Conservation (phyloP, 2,113 vertebrate genomes). For the Neodon shergylaensis region DNA sequence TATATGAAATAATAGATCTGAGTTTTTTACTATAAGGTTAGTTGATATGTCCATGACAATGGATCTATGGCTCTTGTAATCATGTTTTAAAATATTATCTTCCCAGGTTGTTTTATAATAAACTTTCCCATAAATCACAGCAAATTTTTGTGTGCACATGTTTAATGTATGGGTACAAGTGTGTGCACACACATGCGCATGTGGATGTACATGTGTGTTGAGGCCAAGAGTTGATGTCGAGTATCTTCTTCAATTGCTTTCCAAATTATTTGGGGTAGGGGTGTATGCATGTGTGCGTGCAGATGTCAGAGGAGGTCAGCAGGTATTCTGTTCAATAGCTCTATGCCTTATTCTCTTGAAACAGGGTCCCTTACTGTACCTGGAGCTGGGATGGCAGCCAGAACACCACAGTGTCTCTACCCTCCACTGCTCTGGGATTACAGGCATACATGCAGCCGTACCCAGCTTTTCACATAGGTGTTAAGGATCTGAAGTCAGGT, state of each 20-base stretch:
- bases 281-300: too few species aligned
- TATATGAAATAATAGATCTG: constrained; percentile 2
- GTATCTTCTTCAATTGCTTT: not conserved
- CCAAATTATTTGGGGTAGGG: not conserved
- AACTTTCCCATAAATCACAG: not conserved
- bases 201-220: not conserved
- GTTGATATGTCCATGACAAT: not conserved
- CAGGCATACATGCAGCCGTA: not conserved
- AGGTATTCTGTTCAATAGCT: not conserved
- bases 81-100: not conserved
- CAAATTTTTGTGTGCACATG: not conserved
- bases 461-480: not conserved
- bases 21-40: not conserved
- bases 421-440: not conserved
- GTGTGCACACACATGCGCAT: not conserved
- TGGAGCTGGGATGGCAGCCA: not conserved
- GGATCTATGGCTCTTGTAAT: not conserved
- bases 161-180: not conserved
- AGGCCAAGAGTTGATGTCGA: not conserved
- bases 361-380: not conserved
- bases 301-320: not conserved
- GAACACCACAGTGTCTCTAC: not conserved
- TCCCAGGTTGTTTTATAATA: not conserved
- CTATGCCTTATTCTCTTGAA: not conserved
- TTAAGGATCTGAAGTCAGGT: not conserved